Percentiles rank a stretch among this genome's conserved stretches.
Conservation (phyloP, 2,888 invertebrate genomes). For the Rotaria magnacalcarata region DNA sequence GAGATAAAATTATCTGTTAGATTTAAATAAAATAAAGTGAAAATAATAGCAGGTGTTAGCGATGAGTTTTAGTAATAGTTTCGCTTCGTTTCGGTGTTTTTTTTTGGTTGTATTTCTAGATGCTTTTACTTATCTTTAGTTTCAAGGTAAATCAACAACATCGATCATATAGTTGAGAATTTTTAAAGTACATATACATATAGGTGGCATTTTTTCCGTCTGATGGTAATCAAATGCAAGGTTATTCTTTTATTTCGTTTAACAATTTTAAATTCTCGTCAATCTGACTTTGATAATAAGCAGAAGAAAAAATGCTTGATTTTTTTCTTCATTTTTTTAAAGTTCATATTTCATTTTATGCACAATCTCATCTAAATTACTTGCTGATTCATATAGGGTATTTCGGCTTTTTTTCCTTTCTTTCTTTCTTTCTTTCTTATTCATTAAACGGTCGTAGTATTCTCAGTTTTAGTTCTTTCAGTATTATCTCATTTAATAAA, state of each 20-base stretch:
- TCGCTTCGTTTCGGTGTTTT: neutral
- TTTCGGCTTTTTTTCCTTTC: too few species aligned
- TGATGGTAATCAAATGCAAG: neutral
- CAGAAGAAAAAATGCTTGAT: neutral
- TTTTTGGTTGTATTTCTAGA: neutral
- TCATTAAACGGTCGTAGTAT: too few species aligned
- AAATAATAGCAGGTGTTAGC: neutral
- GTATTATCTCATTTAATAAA: neutral
- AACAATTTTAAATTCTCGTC: neutral
- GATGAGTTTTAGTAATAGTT: neutral
- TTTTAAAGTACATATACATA: neutral
- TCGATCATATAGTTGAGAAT: neutral
- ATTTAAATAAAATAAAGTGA: neutral
- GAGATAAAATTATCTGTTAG: neutral
- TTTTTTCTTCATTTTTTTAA: neutral
- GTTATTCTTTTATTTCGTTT: neutral
- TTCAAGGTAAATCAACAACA: conserved; percentile 4
- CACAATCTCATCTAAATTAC: too few species aligned
- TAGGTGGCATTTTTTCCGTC: neutral
- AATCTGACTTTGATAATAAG: neutral
- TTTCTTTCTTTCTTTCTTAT: too few species aligned
- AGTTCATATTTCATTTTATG: neutral
- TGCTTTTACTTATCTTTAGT: neutral
- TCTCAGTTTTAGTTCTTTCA: too few species aligned
- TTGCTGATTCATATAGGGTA: too few species aligned